These are phyloP conservation scores for Cyphomyrus plagiostoma DNA, from an alignment of 2,113 vertebrate species.

Conservation along the genomic window DNA sequence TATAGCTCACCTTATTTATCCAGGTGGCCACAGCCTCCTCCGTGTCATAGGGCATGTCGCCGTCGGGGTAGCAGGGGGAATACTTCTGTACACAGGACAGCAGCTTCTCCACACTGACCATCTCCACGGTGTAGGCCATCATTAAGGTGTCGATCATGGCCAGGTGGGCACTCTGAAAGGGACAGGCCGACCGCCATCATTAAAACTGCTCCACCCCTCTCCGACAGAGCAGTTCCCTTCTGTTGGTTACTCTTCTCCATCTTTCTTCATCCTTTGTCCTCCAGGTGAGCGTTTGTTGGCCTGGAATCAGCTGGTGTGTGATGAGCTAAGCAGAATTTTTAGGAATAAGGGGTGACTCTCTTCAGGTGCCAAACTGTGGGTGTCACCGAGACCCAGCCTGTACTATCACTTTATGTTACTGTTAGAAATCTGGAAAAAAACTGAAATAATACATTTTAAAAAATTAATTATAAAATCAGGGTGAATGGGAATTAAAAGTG, in stretches of 20 bases:
- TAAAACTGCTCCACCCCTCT: background rate
- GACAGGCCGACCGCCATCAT: background rate
- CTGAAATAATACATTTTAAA: too few species aligned
- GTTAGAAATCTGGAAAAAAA: background rate
- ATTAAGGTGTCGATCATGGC: slow-evolving; percentile 93
- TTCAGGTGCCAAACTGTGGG: background rate
- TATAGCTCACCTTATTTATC: slow-evolving; percentile 86
- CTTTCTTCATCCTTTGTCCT: background rate
- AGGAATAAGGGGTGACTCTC: background rate
- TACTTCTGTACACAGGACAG: slow-evolving; percentile 80
- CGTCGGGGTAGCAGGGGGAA: slow-evolving; percentile 70
- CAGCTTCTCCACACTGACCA: slow-evolving; percentile 92
- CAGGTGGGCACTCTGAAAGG: slow-evolving; percentile 80
- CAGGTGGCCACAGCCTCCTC: slow-evolving; percentile 90
- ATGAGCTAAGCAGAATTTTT: background rate
- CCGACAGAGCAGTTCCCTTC: background rate
- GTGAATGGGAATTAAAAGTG: background rate
- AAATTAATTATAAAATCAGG: background rate
- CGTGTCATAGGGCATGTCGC: slow-evolving; percentile 88
- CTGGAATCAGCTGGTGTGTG: background rate
- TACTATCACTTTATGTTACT: background rate
- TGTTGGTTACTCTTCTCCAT: background rate
- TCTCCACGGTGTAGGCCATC: slow-evolving; percentile 97
- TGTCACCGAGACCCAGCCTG: background rate
- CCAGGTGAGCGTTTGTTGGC: background rate